Conservation (phyloP, 2,113 vertebrate genomes). For the Macrotis lagotis region DNA sequence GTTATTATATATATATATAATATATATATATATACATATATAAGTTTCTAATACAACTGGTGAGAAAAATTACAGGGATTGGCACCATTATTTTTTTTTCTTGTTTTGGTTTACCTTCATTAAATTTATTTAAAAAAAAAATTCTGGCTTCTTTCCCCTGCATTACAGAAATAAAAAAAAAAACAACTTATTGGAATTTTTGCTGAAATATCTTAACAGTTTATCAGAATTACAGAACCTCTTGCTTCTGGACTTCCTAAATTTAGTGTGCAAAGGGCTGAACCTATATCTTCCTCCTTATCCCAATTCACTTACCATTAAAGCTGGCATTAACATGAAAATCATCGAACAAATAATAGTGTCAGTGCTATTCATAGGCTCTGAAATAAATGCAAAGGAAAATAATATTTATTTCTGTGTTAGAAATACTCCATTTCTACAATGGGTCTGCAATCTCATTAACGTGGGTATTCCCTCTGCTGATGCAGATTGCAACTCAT, state of each 20-base stretch:
- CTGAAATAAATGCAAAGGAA: constrained; percentile 29
- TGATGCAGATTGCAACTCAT: neutral
- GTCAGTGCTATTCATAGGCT: neutral
- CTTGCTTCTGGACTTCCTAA: constrained; percentile 4
- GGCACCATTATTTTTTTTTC: neutral
- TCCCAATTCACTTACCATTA: neutral
- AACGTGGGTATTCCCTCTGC: neutral
- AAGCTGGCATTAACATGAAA: constrained; percentile 58
- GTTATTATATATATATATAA: neutral
- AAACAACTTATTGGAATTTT: constrained; percentile 33
- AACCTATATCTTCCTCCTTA: constrained; percentile 8
- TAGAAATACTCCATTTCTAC: neutral
- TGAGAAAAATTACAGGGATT: neutral
- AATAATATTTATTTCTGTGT: constrained; percentile 35
- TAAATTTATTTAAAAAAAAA: constrained; percentile 53
- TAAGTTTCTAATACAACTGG: neutral
- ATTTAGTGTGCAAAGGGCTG: constrained; percentile 11
- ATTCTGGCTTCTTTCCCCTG: constrained; percentile 46
- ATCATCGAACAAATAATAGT: neutral
- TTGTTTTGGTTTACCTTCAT: constrained; percentile 40
- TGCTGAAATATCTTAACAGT: constrained; percentile 38
- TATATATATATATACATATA: too few relatives aligned
- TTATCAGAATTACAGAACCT: constrained; percentile 32
- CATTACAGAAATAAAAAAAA: constrained; percentile 37
- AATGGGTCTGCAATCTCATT: neutral